Evolutionary conservation across 2,113 vertebrate species (phyloP), one percentile per base, ranked within the genome.

Genomic region (Seriola rivoliana): DNA sequence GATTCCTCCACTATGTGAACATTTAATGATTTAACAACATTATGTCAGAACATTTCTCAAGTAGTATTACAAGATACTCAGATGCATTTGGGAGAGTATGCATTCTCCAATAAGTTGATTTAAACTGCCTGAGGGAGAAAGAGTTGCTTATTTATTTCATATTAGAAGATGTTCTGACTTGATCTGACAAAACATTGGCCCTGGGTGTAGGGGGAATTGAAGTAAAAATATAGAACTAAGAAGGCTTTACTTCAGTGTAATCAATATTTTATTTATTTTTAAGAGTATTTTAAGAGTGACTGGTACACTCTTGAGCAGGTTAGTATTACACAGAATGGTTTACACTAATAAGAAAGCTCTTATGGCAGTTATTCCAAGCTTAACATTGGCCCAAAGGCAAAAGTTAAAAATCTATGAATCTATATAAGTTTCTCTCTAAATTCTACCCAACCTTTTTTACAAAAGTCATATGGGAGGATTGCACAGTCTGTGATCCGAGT

Each of bases 101-200:
- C 68, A 63, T 62, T 83, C 70, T 62, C 72, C 73, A 52, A 25
- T 21, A 67, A 60, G 52, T 64, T 78, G 21, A 81, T 54, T 74
- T 52, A 78, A 84, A 81, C 38, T 13, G 58, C 57, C 29, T 48
- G 8, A 11, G 44, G 68, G 54, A 50, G 40, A 38, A 54, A 67
- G 59, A 78, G 55, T 60, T 83, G 9, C 46, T 59, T 4, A 54
- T 80, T 78, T 71, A 71, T 74, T 80, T 85, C 12, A 38, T 63
- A 63, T 71, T 1, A 54, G 12, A 23, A 62, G n/a, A 80, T 19
- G 29, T 1, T 65, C 77, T 36, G 64, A 67, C 50, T 67, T 17
- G 6, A 59, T 86, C 60, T 76, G 59, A 68, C 54, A 72, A 77
- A 84, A 74, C 25, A 52, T 42, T 5, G 34, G 38, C 21, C 65